Evolutionary conservation across 2,888 invertebrate species (phyloP), one percentile per base, ranked within the genome.

Genomic region (Eristalis tenax): DNA sequence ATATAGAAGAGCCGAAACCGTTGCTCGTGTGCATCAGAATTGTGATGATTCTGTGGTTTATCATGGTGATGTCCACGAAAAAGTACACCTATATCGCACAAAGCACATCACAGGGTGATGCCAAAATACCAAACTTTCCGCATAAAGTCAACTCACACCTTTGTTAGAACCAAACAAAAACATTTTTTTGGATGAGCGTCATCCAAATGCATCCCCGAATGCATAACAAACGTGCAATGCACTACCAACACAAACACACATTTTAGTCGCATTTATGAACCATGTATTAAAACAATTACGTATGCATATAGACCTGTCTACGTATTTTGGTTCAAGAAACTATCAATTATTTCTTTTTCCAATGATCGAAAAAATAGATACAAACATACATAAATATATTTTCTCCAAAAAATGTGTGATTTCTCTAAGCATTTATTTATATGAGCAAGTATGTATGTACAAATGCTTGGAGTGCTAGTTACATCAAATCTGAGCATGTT

Each of bases 1-100:
- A 57, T 59, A 73, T 59, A 65, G 63, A 78, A 64, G 56, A 70
- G 63, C 56, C n/a, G 56, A 63, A 63, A 63, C 13, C 23, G 63
- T 23, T 77, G 64, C 57, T 28, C 69, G 56, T 64, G n/a, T 76
- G 23, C 61, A 56, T 50, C 63, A 22, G 61, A 69, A 63, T 50
- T 43, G 35, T 38, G 69, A 77, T 64, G 70, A 70, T 69, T 40
- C 56, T 56, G 22, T 70, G 63, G 56, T 63, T 56, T 78, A 78
- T 70, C 63, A 70, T 18, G 38, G 70, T 28, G 38, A 70, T 64
- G 56, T 70, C 70, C 38, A 57, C 35, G 28, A 64, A 56, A 78
- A 70, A 64, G 38, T 40, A 50, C 56, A 35, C 23, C 43, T 69
- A 77, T 69, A 26, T 61, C 61, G 50, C 61, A 35, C 61, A 69